Evolutionary conservation across 2,888 invertebrate species (phyloP), one percentile per base, ranked within the genome.

Genomic region (Kuschelorhynchus macadamiae): DNA sequence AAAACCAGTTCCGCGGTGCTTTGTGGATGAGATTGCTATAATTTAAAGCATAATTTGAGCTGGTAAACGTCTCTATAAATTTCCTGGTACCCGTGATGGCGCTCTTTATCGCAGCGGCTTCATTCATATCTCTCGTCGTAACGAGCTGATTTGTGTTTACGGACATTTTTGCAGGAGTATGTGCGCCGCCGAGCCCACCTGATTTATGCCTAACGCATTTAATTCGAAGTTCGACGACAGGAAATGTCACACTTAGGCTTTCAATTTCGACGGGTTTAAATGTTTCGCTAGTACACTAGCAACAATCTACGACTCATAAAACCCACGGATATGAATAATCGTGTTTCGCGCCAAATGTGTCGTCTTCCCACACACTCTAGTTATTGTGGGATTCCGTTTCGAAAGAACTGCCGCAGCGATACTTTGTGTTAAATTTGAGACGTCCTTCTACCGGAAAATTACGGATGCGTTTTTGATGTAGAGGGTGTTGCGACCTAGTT

Each of bases 1-100:
- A 16, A 60, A 49, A 47, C 59, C 59, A 25, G 59, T 60, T 47
- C 20, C 25, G 55, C 42, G 25, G 41, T 16, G 36, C 18, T 50
- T 18, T 52, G 21, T 12, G 30, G 30, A 41, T 41, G 25, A 25
- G 17, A 55, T 39, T 30, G 49, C 30, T 30, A 47, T 60, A 49
- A 60, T 60, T 49, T 60, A 41, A 49, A 20, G 30, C 25, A 30
- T 60, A 49, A 60, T 30, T 60, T 49, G 49, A 18, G 59, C n/a
- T 30, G 12, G 49, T 49, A 60, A 49, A 47, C 25, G 30, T 60
- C 30, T 49, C 21, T 41, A 49, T 49, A 60, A 49, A 49, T 60
- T 49, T 25, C 16, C 4, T 14, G 16, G 25, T n/a, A 60, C n/a
- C n/a, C n/a, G n/a, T n/a, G n/a, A 21, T 60, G 36, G 33, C 17